phyloP scores from a whole-genome alignment of 1,140 invertebrate species.

The Drosophila azteca region DNA sequence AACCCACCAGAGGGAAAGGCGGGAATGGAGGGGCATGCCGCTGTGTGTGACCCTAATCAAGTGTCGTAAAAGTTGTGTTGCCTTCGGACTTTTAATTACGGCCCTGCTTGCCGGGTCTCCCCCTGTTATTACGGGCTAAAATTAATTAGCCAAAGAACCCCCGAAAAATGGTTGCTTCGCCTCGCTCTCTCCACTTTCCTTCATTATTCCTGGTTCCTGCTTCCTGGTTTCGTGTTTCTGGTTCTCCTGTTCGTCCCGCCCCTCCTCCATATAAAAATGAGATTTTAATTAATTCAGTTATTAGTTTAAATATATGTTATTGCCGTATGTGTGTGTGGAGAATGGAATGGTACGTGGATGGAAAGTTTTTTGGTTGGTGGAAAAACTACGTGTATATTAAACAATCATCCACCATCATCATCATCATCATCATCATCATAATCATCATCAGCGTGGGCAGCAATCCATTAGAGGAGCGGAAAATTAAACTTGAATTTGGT shows the following conservation, averaged over 20 bases:
- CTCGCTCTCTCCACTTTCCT: constrained; percentile 5
- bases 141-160: constrained; percentile 61
- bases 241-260: constrained; percentile 5
- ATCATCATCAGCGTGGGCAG: constrained; percentile 13
- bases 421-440: constrained; percentile 34
- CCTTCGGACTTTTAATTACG: constrained; percentile 69
- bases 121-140: constrained; percentile 51
- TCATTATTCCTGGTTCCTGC: too few species aligned
- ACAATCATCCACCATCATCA: constrained; percentile 41
- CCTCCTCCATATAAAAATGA: constrained; percentile 59
- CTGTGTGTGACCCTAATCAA: constrained; percentile 71
- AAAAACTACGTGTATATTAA: constrained; percentile 56
- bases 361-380: constrained; percentile 35
- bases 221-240: too few species aligned
- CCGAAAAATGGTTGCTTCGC: constrained; percentile 23
- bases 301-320: constrained; percentile 79
- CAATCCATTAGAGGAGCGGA: constrained; percentile 42
- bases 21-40: background rate
- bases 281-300: constrained; percentile 82
- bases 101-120: constrained; percentile 11
- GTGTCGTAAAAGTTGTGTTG: constrained; percentile 71
- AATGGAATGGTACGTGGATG: constrained; percentile 21
- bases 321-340: constrained; percentile 20
- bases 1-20: background rate
- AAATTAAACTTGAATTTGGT: constrained; percentile 35